phyloP scores from a whole-genome alignment of 2,888 invertebrate species.

The Anodontia alba region DNA sequence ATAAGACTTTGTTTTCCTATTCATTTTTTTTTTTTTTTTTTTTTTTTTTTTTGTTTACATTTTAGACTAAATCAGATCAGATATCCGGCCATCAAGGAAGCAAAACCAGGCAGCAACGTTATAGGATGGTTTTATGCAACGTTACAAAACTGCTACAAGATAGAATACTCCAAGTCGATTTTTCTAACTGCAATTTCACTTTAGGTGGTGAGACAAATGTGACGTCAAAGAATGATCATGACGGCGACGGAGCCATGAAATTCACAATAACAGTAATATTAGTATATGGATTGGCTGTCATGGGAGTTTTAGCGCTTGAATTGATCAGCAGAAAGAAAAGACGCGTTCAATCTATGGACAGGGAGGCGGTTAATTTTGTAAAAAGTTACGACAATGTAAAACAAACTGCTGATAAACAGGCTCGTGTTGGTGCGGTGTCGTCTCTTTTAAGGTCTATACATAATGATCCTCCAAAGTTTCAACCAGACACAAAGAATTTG shows the following conservation, averaged over 20 bases:
- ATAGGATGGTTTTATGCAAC: constrained; percentile 4
- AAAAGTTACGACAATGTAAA: constrained; percentile 63
- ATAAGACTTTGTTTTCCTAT: too few species aligned
- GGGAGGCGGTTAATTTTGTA: constrained; percentile 64
- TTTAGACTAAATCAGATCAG: too few species aligned
- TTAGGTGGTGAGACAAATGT: neutral
- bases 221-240: neutral
- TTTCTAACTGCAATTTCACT: neutral
- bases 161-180: neutral
- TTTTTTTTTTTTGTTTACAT: too few species aligned
- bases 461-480: neutral
- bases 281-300: constrained; percentile 72
- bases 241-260: constrained; percentile 66
- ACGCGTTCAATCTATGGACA: constrained; percentile 51
- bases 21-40: too few species aligned
- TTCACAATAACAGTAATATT: constrained; percentile 72
- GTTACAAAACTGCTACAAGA: neutral
- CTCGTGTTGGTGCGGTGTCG: constrained; percentile 45
- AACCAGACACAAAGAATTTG: neutral
- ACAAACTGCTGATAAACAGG: constrained; percentile 52
- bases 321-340: constrained; percentile 61
- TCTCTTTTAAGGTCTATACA: constrained; percentile 26
- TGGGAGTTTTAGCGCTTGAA: constrained; percentile 71
- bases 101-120: too few species aligned
- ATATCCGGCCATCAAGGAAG: too few species aligned